These are phyloP conservation scores for Pinna nobilis DNA, from an alignment of 1,140 invertebrate species.

Conservation along the genomic window DNA sequence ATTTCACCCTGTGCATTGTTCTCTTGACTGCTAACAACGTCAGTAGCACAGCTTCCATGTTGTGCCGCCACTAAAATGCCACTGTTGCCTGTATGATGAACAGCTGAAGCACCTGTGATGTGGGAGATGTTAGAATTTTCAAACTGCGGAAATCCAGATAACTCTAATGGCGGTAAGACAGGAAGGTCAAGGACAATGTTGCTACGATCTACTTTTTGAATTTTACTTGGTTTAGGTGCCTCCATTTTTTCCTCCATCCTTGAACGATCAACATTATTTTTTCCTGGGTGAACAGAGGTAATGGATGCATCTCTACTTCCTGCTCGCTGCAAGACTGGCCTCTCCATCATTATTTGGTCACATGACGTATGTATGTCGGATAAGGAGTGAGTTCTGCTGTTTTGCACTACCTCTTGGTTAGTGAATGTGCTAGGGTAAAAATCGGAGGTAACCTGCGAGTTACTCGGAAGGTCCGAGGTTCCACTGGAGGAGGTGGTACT, in stretches of 20 bases:
- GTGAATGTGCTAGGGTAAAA: background rate
- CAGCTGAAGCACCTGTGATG: slow-evolving; percentile 7
- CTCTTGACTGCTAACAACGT: background rate
- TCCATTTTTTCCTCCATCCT: background rate
- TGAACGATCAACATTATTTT: background rate
- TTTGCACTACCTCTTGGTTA: background rate
- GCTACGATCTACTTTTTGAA: slow-evolving; percentile 26
- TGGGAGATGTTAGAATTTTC: background rate
- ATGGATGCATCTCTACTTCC: background rate
- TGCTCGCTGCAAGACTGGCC: too few relatives aligned
- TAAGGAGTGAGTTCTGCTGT: background rate
- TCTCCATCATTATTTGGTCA: too few relatives aligned
- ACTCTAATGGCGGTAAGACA: slow-evolving; percentile 8
- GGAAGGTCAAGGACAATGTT: slow-evolving; percentile 17
- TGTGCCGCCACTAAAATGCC: too few relatives aligned
- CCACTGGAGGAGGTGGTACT: slow-evolving; percentile 36
- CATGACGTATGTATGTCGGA: background rate
- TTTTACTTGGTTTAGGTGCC: slow-evolving; percentile 1
- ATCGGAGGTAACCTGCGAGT: background rate
- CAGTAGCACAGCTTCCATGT: background rate
- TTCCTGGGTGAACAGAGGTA: background rate
- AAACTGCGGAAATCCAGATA: slow-evolving; percentile 17
- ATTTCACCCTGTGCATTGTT: background rate
- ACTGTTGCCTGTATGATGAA: background rate
- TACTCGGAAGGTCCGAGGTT: background rate